phyloP scores from a whole-genome alignment of 2,888 invertebrate genomes.

The Smittia sp. region DNA sequence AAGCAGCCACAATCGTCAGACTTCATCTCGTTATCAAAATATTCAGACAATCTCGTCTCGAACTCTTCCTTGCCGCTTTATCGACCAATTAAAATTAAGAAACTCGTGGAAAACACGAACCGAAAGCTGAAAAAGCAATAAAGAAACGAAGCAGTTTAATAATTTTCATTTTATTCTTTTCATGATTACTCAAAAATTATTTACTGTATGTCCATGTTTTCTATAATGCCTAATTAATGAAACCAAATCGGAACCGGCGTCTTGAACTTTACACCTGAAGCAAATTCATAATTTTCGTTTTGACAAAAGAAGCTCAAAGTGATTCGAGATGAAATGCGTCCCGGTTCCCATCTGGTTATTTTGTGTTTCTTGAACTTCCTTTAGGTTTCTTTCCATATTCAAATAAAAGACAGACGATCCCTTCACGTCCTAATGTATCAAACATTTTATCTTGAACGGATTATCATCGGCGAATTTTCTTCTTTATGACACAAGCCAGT shows the following conservation, averaged over 20 bases:
- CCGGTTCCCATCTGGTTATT: neutral
- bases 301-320: neutral
- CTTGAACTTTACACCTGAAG: neutral
- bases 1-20: neutral
- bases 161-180: neutral
- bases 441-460: neutral
- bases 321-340: neutral
- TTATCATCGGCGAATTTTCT: neutral
- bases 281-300: neutral
- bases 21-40: constrained; percentile 6
- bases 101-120: neutral
- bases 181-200: constrained; percentile 17
- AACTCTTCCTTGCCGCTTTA: neutral
- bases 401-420: too few relatives aligned
- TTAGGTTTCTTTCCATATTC: too few relatives aligned
- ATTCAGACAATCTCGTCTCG: neutral
- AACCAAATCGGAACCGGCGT: neutral
- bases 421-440: neutral
- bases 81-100: constrained; percentile 26
- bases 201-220: constrained; percentile 19
- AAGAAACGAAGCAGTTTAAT: neutral
- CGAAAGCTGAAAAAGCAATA: constrained; percentile 6
- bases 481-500: too few relatives aligned
- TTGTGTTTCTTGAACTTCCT: neutral
- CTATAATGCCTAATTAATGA: constrained; percentile 14